Evolutionary conservation across 2,888 invertebrate species (phyloP), one percentile per base, ranked within the genome.

Genomic region (Sinhomidia bicolor): DNA sequence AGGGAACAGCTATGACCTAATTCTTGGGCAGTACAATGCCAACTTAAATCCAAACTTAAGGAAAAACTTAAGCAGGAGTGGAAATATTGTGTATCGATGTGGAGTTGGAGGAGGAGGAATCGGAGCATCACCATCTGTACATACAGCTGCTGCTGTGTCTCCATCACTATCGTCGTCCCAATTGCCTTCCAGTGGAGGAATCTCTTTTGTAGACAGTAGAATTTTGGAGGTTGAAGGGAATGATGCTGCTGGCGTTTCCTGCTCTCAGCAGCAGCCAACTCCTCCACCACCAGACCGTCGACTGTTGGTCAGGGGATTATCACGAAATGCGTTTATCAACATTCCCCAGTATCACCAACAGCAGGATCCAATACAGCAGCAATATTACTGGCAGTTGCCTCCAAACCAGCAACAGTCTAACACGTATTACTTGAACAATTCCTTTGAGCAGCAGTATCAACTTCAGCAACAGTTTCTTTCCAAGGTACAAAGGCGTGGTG

Each of bases 31-130:
- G 51, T 65, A 82, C 60, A 88, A 88, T 62, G 62, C 78, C 68
- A 82, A 90, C 88, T 82, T 90, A 60, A 85, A 82, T 32, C 89
- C 89, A 26, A 82, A 82, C 20, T 51, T 78, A 23, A 44, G 89
- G 32, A 89, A 85, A 32, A 85, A 85, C 29, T 51, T 89, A 41
- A 89, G 89, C 57, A 36, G 89, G 5, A 85, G 85, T 65, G 89
- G 89, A 12, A 89, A 85, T 60, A 89, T 89, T 80, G 65, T 89
- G 14, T 89, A 89, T 20, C 85, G 84, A 6, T 29, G 89, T 65
- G 85, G 83, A 41, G 71, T 41, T 23, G 29, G 17, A n/a, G 54
- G 78, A 76, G 76, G 76, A 20, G 79, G 68, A 9, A 36, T 68
- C 9, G 68, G 68, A 1, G 41, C 41, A 17, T 60, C 60, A 1